Base-by-base conservation (phyloP, 2,888 invertebrate species). In the Hesperia comma region DNA sequence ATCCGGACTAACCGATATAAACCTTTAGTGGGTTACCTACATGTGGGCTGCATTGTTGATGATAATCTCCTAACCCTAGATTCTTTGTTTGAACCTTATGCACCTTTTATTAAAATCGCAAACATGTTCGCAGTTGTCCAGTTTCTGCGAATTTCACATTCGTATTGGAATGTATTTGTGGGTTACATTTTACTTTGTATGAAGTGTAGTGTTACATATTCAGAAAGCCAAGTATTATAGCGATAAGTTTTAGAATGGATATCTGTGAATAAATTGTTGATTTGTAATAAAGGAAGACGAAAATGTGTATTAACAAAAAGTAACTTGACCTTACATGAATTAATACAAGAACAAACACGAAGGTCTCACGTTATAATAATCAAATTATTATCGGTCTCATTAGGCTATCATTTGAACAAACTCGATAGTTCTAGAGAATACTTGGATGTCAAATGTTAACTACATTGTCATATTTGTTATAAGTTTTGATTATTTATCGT, bases 41-140 rank as follows among this genome's bases (percentile, higher is more conserved):
- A 63, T 49, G 56, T 56, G 32, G 63, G 63, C 26, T 46, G 56
- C 63, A 63, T 49, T 63, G 55, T 63, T 56, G 63, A 63, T 55
- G 43, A 56, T 56, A 63, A 63, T 63, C 63, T 49, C 55, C 63
- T 46, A 63, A 63, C 63, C 46, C 41, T 37, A 63, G 55, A 54
- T 43, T 46, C 55, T 46, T 55, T 53, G 37, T 17, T 56, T 63
- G 56, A 63, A 63, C 63, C 49, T 60, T 63, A 56, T 55, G 46
- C 55, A n/a, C 55, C 55, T 61, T 53, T 61, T 53, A 46, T 37
- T 55, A 55, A 17, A 63, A 55, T 26, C 37, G 12, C 33, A 41
- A 55, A 33, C 33, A 46, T 32, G 55, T 63, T 56, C 37, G 7
- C 33, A 33, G 33, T 33, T 8, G 6, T 19, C 8, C 33, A 19